Evolutionary conservation across 2,113 vertebrate species (phyloP).

Genomic region (Vanacampus margaritifer): DNA sequence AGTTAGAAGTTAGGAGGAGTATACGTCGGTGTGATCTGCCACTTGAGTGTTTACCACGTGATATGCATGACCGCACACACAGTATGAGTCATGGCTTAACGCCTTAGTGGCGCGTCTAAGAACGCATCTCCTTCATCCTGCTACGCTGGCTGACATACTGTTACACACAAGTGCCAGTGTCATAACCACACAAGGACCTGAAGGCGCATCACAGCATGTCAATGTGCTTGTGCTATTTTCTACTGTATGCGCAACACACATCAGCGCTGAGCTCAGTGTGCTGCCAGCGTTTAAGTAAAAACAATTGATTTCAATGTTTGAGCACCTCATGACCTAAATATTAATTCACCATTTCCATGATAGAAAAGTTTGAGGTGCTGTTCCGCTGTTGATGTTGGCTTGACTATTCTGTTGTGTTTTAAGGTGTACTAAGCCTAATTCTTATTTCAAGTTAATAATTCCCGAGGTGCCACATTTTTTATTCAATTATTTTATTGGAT

Average conservation of each 20-base stretch:
- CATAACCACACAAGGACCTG: constrained; percentile 48
- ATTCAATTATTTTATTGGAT: too few species aligned
- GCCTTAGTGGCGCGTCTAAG: constrained; percentile 31
- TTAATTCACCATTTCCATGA: neutral
- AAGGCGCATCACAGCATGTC: constrained; percentile 41
- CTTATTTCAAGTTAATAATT: too few species aligned
- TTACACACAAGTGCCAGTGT: constrained; percentile 44
- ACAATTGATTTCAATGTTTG: neutral
- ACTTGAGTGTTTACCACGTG: constrained; percentile 32
- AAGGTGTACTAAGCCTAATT: too few species aligned
- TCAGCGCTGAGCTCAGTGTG: neutral
- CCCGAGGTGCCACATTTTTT: too few species aligned
- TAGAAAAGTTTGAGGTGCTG: too few species aligned
- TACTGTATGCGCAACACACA: constrained; percentile 10
- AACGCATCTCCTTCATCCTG: constrained; percentile 47
- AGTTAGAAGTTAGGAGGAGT: constrained; percentile 7
- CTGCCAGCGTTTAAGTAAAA: neutral
- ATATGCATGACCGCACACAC: constrained; percentile 4
- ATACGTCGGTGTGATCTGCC: constrained; percentile 19
- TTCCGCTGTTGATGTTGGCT: neutral
- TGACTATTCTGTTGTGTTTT: neutral
- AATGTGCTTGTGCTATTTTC: constrained; percentile 25
- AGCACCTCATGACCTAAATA: neutral
- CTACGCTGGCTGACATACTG: constrained; percentile 42
- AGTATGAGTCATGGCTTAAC: constrained; percentile 47